phyloP scores from a whole-genome alignment of 2,797 vertebrate species.

The Neostethus bicornis region DNA sequence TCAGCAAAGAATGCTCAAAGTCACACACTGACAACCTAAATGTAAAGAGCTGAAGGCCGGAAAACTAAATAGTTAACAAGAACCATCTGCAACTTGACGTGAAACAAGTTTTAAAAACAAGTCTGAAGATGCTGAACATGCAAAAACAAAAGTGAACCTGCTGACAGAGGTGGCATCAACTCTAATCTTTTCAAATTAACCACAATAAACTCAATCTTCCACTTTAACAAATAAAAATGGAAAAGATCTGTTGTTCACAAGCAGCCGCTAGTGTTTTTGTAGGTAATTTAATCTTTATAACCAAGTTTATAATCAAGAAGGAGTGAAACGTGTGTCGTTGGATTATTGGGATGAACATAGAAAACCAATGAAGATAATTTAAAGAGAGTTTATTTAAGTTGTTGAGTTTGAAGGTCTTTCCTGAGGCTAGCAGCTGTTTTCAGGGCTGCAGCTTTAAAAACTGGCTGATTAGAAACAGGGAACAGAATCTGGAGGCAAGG shows the following conservation, averaged over 20 bases:
- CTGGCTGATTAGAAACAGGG: slow-evolving; percentile 63
- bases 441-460: slow-evolving; percentile 41
- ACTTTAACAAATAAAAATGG: neutral
- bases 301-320: no score
- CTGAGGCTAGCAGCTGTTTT: slow-evolving; percentile 48
- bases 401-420: slow-evolving; percentile 34
- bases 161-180: neutral
- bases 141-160: neutral
- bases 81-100: slow-evolving; percentile 16
- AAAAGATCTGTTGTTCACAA: no score
- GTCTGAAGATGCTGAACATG: neutral
- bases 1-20: neutral
- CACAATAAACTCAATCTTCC: slow-evolving; percentile 14
- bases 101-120: slow-evolving; percentile 3
- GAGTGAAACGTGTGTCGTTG: neutral
- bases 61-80: slow-evolving; percentile 7
- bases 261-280: no score
- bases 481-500: slow-evolving; percentile 36
- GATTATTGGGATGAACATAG: slow-evolving; percentile 34
- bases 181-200: neutral
- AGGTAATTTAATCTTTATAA: no score
- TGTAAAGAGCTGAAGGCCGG: neutral
- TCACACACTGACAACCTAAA: slow-evolving; percentile 3
- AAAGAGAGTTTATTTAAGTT: slow-evolving; percentile 42
- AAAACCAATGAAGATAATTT: slow-evolving; percentile 35